These are phyloP conservation scores for Drosophila macrospina DNA, from an alignment of 2,888 invertebrate genomes.

Conservation along the genomic window DNA sequence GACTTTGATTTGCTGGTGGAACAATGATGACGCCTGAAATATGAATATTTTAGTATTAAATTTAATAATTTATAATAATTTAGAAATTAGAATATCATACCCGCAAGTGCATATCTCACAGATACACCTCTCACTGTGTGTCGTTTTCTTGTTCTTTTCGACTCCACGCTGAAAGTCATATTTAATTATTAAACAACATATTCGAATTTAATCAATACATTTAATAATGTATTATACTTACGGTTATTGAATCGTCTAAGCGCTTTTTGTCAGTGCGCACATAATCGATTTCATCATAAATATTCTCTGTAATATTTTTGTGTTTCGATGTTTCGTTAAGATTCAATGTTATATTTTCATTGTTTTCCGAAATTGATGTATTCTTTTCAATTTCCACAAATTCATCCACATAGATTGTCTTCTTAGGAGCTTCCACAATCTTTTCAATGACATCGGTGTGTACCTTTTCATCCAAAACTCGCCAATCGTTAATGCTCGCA, in stretches of 20 bases:
- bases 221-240: slow-evolving; percentile 53
- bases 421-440: slow-evolving; percentile 84
- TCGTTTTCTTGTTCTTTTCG: slow-evolving; percentile 82
- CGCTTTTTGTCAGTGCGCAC: slow-evolving; percentile 68
- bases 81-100: slow-evolving; percentile 85
- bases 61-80: background rate
- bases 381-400: slow-evolving; percentile 85
- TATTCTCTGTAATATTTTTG: slow-evolving; percentile 81
- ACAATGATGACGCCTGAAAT: slow-evolving; percentile 92
- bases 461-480: slow-evolving; percentile 85
- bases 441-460: slow-evolving; percentile 86
- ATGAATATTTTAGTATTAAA: background rate
- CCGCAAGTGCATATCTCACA: slow-evolving; percentile 96
- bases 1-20: slow-evolving; percentile 87
- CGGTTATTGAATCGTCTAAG: slow-evolving; percentile 83
- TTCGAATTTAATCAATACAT: background rate
- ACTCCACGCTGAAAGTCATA: slow-evolving; percentile 77
- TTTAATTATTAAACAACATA: background rate
- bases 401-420: slow-evolving; percentile 84
- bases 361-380: slow-evolving; percentile 82
- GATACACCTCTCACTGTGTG: slow-evolving; percentile 90
- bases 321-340: slow-evolving; percentile 81
- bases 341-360: slow-evolving; percentile 82
- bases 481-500: slow-evolving; percentile 85
- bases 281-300: slow-evolving; percentile 84